Evolutionary conservation across 2,113 vertebrate genomes (phyloP).

Genomic region (Megaceryle torquata): DNA sequence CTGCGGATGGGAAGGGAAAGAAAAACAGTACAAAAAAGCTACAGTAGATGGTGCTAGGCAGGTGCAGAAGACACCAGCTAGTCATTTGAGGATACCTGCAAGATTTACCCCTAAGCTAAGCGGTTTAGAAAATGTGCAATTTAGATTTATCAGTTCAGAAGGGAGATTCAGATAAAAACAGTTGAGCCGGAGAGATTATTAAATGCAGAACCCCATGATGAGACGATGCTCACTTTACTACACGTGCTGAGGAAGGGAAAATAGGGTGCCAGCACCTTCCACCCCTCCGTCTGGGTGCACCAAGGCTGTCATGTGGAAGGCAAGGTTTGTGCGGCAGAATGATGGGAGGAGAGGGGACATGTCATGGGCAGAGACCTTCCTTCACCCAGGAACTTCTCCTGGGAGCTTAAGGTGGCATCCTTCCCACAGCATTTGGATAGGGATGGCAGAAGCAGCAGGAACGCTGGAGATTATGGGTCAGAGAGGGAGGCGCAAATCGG

Average conservation of each 20-base stretch:
- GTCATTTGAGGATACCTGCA: conserved; percentile 62
- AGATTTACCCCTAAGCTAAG: conserved; percentile 67
- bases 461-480: accelerated
- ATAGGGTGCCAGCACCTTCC: background rate
- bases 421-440: background rate
- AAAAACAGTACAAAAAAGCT: conserved; percentile 19
- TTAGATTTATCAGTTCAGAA: conserved; percentile 75
- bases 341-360: background rate
- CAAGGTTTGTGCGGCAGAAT: background rate
- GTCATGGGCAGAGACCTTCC: background rate
- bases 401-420: background rate
- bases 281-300: background rate
- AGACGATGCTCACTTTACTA: conserved; percentile 32
- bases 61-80: conserved; percentile 62
- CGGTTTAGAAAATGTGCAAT: conserved; percentile 74
- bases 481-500: background rate
- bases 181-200: conserved; percentile 72
- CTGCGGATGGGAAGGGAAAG: background rate
- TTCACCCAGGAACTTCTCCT: background rate
- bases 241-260: conserved; percentile 21
- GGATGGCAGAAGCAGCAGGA: background rate
- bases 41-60: conserved; percentile 78
- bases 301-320: background rate
- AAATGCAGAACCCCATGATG: conserved; percentile 59
- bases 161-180: conserved; percentile 72